Evolutionary conservation across 2,888 invertebrate genomes (phyloP).

Genomic region (Clusia tigrina): DNA sequence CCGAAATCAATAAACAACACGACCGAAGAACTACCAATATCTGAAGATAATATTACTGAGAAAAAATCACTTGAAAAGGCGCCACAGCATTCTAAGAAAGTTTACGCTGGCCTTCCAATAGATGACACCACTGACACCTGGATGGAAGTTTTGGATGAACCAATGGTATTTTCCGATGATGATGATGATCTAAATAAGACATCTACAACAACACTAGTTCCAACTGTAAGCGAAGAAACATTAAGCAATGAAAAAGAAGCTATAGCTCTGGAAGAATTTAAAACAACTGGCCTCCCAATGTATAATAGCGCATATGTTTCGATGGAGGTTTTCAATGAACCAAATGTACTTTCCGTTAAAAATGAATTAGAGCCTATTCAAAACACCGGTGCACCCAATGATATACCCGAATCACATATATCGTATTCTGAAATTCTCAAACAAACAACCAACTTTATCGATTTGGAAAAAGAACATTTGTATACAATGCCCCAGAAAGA

Average conservation of each 20-base stretch:
- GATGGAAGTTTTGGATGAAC: constrained; percentile 58
- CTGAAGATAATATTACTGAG: not conserved
- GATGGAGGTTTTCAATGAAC: constrained; percentile 57
- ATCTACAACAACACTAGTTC: not conserved
- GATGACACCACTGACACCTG: constrained; percentile 55
- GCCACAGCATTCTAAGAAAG: constrained; percentile 38
- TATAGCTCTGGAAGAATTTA: constrained; percentile 19
- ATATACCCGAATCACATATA: constrained; percentile 31
- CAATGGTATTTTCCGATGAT: constrained; percentile 57
- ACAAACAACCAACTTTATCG: constrained; percentile 42
- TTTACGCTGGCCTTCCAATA: constrained; percentile 52
- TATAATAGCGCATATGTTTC: constrained; percentile 43
- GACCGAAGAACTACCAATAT: constrained; percentile 3
- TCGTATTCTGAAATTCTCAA: constrained; percentile 46
- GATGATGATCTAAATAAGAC: constrained; percentile 38
- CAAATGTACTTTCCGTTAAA: constrained; percentile 51
- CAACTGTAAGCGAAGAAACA: not conserved
- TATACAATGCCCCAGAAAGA: constrained; percentile 9
- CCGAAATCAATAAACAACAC: not conserved
- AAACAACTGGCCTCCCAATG: constrained; percentile 41
- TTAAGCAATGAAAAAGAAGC: not conserved
- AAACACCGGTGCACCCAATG: too few relatives aligned
- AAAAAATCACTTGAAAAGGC: not conserved
- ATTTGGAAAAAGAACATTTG: constrained; percentile 42
- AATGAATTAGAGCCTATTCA: constrained; percentile 9